Percentiles rank a stretch among this genome's conserved stretches.
These are phyloP conservation scores for Athetis lepigone DNA, from an alignment of 2,888 invertebrate genomes.

Conservation along the genomic window DNA sequence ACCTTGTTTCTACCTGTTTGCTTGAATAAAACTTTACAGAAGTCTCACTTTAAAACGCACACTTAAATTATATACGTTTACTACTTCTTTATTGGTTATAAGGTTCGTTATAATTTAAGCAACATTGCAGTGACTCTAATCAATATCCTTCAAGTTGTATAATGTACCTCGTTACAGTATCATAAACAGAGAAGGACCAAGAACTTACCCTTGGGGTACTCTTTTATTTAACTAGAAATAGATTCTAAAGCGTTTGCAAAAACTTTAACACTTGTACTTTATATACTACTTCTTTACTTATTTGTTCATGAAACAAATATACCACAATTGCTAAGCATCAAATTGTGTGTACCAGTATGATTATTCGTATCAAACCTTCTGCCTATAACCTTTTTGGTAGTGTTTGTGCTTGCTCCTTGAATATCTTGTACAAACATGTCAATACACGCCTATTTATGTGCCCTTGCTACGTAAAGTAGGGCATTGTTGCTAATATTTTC, in stretches of 20 bases:
- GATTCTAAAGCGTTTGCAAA: background rate
- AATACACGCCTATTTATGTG: conserved; percentile 64
- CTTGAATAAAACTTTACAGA: background rate
- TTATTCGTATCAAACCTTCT: conserved; percentile 27
- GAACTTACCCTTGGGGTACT: background rate
- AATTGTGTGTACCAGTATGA: background rate
- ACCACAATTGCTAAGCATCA: background rate
- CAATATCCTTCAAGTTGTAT: background rate
- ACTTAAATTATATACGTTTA: too few species aligned
- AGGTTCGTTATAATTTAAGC: too few species aligned
- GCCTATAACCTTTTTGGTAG: background rate
- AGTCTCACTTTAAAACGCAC: background rate
- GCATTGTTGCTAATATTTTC: conserved; percentile 50
- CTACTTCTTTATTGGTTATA: too few species aligned
- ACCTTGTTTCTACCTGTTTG: conserved; percentile 67
- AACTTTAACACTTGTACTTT: background rate
- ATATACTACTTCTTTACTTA: background rate
- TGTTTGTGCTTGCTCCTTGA: conserved; percentile 47
- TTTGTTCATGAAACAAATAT: background rate
- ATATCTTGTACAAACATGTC: conserved; percentile 70
- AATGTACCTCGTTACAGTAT: fast-evolving
- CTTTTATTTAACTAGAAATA: background rate
- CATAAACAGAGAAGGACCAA: background rate
- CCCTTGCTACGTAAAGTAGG: conserved; percentile 40
- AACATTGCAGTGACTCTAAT: background rate